A percentile compares a stretch with the other conserved stretches of the same genome.
Evolutionary conservation across 2,888 invertebrate species (phyloP).

Genomic region (Dasypogon diadema): DNA sequence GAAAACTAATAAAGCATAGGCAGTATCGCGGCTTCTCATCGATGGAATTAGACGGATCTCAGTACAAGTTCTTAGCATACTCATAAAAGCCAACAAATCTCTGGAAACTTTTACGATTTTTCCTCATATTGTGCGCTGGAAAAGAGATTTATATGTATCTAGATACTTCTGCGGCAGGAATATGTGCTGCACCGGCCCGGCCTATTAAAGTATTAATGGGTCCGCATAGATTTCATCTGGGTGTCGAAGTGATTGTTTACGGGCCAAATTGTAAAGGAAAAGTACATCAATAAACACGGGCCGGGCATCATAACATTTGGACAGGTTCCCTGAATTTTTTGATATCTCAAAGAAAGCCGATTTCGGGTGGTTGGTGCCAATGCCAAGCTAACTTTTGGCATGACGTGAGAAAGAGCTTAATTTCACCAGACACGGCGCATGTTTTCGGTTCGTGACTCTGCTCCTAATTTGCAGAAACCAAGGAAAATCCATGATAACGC

Average conservation of each 20-base stretch:
- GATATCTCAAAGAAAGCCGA: background rate
- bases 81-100: constrained; percentile 41
- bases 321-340: background rate
- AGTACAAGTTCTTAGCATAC: constrained; percentile 16
- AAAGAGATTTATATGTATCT: background rate
- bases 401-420: background rate
- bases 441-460: constrained; percentile 23
- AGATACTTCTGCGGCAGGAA: background rate
- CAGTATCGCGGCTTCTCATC: background rate
- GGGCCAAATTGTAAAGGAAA: background rate
- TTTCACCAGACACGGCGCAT: background rate
- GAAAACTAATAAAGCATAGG: background rate
- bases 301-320: constrained; percentile 10
- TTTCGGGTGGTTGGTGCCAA: too few species aligned
- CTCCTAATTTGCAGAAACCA: constrained; percentile 24
- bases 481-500: background rate
- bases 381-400: too few species aligned
- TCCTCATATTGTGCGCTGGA: background rate
- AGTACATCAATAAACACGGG: background rate
- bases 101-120: constrained; percentile 24
- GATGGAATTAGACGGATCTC: background rate
- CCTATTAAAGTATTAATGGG: background rate
- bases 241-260: background rate
- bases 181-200: background rate
- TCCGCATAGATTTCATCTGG: background rate